Evolutionary conservation across 2,113 vertebrate species (phyloP).

Genomic region (Cairina moschata): DNA sequence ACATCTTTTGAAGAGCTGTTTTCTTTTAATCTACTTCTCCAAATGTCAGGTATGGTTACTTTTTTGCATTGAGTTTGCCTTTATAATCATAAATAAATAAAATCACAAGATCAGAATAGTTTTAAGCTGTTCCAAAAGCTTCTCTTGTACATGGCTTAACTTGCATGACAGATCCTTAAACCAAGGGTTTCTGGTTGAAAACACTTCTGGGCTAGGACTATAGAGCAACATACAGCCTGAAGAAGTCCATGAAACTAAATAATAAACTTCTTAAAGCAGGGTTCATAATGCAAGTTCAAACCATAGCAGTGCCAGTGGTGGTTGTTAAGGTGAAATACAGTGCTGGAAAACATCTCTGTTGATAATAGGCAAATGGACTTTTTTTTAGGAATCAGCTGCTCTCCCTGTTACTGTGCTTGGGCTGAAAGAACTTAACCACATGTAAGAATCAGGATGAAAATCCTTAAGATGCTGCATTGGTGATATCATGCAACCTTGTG

Average conservation of each 20-base stretch:
- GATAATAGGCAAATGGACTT: neutral
- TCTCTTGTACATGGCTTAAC: neutral
- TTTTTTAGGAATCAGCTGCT: neutral
- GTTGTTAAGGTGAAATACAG: neutral
- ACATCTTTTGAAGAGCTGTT: neutral
- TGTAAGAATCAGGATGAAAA: neutral
- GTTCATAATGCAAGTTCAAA: neutral
- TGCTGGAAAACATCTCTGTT: neutral
- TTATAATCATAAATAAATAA: neutral
- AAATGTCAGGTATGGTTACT: neutral
- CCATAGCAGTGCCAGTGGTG: neutral
- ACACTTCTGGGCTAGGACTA: neutral
- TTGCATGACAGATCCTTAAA: neutral
- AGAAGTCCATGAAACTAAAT: neutral
- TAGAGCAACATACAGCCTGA: neutral
- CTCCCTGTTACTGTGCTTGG: neutral
- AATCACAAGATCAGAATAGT: neutral
- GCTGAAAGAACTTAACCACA: neutral
- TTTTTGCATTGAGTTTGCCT: neutral
- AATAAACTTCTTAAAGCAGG: neutral
- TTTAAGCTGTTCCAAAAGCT: neutral
- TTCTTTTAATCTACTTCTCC: neutral
- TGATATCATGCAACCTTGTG: neutral
- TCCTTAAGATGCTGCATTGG: neutral
- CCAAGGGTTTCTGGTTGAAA: neutral